Evolutionary conservation across 2,113 vertebrate species (phyloP).

Genomic region (Daubentonia madagascariensis): DNA sequence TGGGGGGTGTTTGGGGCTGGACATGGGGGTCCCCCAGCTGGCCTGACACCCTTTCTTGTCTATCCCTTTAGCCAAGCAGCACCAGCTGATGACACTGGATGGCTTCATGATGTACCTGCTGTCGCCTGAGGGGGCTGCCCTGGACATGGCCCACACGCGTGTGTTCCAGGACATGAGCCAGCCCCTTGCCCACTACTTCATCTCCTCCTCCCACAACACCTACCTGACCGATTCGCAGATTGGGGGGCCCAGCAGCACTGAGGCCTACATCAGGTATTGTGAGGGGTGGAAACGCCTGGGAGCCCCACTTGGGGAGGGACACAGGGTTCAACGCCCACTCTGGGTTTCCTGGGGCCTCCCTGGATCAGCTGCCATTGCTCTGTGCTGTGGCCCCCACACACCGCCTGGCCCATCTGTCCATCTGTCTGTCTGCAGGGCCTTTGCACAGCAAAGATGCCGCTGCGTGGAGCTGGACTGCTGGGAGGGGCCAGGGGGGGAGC

Average conservation of each 20-base stretch:
- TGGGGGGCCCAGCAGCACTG: conserved; percentile 93
- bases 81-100: conserved; percentile 93
- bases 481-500: conserved; percentile 95
- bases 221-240: conserved; percentile 96
- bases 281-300: background rate
- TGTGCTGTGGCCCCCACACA: background rate
- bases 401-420: fast-evolving
- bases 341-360: background rate
- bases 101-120: conserved; percentile 98
- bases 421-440: conserved; percentile 81
- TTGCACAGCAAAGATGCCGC: conserved; percentile 94
- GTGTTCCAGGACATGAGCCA: conserved; percentile 94
- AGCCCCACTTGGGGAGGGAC: background rate
- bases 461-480: conserved; percentile 99
- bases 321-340: background rate
- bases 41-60: background rate
- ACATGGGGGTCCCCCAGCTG: fast-evolving
- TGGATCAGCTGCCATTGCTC: background rate
- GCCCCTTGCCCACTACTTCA: conserved; percentile 94
- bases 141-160: conserved; percentile 86
- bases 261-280: conserved; percentile 94
- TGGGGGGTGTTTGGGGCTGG: background rate
- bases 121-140: conserved; percentile 89
- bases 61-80: conserved; percentile 87
- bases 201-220: conserved; percentile 97